Evolutionary conservation across 2,888 invertebrate species (phyloP).

Genomic region (Conus canariensis): DNA sequence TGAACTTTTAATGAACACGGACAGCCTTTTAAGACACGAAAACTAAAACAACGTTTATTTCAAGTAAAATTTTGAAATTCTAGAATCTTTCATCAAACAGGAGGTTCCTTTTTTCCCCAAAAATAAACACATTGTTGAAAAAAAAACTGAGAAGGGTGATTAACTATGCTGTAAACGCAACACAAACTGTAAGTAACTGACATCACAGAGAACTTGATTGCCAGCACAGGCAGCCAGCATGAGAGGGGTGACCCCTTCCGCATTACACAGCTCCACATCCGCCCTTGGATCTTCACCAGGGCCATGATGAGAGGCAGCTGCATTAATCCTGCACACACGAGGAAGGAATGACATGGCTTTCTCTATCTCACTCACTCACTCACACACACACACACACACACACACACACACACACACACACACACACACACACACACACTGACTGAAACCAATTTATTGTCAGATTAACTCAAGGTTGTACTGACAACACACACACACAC

Average conservation of each 20-base stretch:
- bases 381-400: neutral
- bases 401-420: neutral
- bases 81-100: too few relatives aligned
- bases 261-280: conserved; percentile 69
- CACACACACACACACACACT: conserved; percentile 23
- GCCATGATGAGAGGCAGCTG: conserved; percentile 68
- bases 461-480: too few relatives aligned
- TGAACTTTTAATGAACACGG: too few relatives aligned
- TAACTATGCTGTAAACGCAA: too few relatives aligned
- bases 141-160: too few relatives aligned
- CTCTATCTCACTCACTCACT: neutral
- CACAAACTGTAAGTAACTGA: conserved; percentile 51
- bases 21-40: too few relatives aligned
- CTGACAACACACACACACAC: neutral
- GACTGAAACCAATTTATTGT: too few relatives aligned
- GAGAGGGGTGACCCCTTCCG: conserved; percentile 69
- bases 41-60: too few relatives aligned
- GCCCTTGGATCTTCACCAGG: conserved; percentile 67
- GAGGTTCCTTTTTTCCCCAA: too few relatives aligned
- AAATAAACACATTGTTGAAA: too few relatives aligned
- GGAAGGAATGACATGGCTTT: neutral
- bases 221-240: conserved; percentile 70
- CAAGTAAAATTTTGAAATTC: too few relatives aligned
- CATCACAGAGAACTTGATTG: conserved; percentile 71
- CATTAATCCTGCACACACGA: conserved; percentile 58